Evolutionary conservation across 2,888 invertebrate genomes (phyloP).

Genomic region (Malacosoma neustria): DNA sequence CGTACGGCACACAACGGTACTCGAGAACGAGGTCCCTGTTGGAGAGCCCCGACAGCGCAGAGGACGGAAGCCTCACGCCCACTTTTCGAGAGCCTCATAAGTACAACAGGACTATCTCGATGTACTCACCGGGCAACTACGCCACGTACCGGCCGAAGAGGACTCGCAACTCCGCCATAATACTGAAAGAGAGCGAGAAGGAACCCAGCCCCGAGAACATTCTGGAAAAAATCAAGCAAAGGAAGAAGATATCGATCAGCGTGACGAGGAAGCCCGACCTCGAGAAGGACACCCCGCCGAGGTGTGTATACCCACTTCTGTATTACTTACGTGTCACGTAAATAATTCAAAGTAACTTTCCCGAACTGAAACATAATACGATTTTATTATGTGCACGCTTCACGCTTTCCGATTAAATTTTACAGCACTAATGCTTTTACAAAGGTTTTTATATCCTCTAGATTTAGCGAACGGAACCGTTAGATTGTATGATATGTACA

Average conservation of each 20-base stretch:
- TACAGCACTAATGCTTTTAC: conserved; percentile 65
- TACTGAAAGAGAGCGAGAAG: conserved; percentile 65
- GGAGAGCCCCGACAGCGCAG: conserved; percentile 49
- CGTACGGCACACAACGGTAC: conserved; percentile 54
- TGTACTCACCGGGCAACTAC: conserved; percentile 67
- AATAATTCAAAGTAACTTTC: conserved; percentile 67
- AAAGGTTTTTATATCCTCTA: conserved; percentile 38
- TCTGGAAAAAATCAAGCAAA: conserved; percentile 65
- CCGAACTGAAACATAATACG: conserved; percentile 48
- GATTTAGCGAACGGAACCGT: conserved; percentile 27
- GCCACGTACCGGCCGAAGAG: conserved; percentile 67
- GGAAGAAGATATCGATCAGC: conserved; percentile 65
- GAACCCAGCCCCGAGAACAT: conserved; percentile 69
- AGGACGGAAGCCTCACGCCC: conserved; percentile 38
- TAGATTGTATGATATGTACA: conserved; percentile 29
- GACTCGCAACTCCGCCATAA: conserved; percentile 65
- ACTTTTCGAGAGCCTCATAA: conserved; percentile 50
- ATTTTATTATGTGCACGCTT: conserved; percentile 69
- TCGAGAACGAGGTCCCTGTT: conserved; percentile 61
- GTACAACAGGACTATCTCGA: conserved; percentile 61
- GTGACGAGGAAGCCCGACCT: conserved; percentile 61
- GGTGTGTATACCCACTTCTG: conserved; percentile 66
- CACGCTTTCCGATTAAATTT: conserved; percentile 63
- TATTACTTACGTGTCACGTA: conserved; percentile 53
- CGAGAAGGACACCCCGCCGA: conserved; percentile 55